phyloP scores from a whole-genome alignment of 2,888 invertebrate genomes.

The Synergus gifuensis region DNA sequence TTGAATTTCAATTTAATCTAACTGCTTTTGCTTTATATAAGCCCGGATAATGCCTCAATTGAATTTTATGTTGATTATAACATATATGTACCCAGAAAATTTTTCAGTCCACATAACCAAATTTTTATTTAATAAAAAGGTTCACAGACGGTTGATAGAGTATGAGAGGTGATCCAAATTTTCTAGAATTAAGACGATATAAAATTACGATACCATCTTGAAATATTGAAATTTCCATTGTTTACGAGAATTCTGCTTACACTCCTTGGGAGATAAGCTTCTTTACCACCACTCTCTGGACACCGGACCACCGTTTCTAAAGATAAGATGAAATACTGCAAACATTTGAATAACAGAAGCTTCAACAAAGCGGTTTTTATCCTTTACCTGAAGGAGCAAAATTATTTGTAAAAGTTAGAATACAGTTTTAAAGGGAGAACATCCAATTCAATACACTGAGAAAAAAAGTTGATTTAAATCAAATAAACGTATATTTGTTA shows the following conservation, averaged over 20 bases:
- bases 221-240: slow-evolving; percentile 51
- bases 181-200: background rate
- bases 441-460: no score
- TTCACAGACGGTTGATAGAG: no score
- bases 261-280: slow-evolving; percentile 29
- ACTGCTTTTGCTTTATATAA: no score
- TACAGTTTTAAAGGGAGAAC: background rate
- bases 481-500: no score
- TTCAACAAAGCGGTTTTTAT: background rate
- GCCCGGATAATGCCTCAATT: no score
- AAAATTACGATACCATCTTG: slow-evolving; percentile 6
- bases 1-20: no score
- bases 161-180: no score
- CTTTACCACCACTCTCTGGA: slow-evolving; percentile 22
- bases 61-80: no score
- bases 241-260: slow-evolving; percentile 40
- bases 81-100: no score
- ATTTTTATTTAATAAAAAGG: no score
- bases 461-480: no score
- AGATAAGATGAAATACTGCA: slow-evolving; percentile 42
- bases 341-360: slow-evolving; percentile 41
- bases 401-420: background rate
- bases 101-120: no score
- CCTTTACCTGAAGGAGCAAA: slow-evolving; percentile 1
- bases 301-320: slow-evolving; percentile 28